Conservation (phyloP, 2,797 vertebrate species). For the Paramormyrops hopkinsi region DNA sequence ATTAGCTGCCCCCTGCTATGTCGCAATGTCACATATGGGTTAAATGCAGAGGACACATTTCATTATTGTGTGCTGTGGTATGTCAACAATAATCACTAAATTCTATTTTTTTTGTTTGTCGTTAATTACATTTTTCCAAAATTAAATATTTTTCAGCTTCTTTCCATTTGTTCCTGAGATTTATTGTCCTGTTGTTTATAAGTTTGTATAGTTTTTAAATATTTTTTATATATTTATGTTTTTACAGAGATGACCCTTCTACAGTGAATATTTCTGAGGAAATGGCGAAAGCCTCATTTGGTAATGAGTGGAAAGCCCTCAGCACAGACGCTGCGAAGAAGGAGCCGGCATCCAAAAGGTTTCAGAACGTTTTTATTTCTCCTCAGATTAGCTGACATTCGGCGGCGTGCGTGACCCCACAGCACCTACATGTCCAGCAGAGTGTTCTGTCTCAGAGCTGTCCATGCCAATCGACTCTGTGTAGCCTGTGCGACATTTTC, state of each 20-base stretch:
- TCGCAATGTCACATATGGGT: too few species aligned
- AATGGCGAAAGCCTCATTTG: conserved; percentile 91
- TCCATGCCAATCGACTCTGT: neutral
- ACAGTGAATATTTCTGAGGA: conserved; percentile 97
- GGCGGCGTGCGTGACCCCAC: neutral
- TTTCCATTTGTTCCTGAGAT: neutral
- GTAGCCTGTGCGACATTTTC: neutral
- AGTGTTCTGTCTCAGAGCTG: neutral
- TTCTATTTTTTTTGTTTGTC: neutral
- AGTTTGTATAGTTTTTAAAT: neutral
- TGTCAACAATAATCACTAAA: too few species aligned
- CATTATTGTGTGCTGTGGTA: too few species aligned
- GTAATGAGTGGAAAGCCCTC: conserved; percentile 82
- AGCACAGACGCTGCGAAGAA: conserved; percentile 80
- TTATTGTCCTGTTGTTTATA: neutral
- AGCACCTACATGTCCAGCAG: neutral
- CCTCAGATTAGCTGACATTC: neutral
- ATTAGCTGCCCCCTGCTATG: too few species aligned
- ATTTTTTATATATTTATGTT: neutral
- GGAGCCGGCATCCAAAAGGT: conserved; percentile 84
- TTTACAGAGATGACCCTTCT: conserved; percentile 79
- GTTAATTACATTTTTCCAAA: neutral
- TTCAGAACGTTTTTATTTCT: conserved; percentile 38
- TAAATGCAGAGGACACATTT: too few species aligned
- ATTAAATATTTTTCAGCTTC: neutral